Percentiles rank a stretch among this genome's conserved stretches.
phyloP scores from a whole-genome alignment of 2,888 invertebrate genomes.

The Hoplodrina blanda region DNA sequence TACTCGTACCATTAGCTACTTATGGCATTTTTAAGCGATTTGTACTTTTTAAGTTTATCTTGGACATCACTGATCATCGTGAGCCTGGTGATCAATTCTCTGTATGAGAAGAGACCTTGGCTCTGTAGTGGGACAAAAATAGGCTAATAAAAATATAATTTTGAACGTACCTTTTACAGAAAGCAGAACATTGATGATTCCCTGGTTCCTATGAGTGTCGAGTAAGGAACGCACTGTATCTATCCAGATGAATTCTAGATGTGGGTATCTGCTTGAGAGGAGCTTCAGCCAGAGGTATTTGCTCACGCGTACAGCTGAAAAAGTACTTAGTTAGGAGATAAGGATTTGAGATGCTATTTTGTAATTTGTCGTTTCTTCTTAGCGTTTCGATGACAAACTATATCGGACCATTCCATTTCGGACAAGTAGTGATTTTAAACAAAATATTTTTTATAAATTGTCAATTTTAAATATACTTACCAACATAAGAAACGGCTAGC shows the following conservation, averaged over 20 bases:
- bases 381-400: no score
- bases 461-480: conserved; percentile 68
- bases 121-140: no score
- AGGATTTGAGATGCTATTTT: background rate
- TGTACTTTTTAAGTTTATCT: no score
- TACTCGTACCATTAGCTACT: no score
- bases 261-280: conserved; percentile 90
- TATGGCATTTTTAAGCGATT: no score
- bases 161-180: conserved; percentile 92
- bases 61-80: no score
- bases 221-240: conserved; percentile 92
- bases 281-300: conserved; percentile 90
- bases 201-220: conserved; percentile 94
- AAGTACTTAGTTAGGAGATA: conserved; percentile 1
- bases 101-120: background rate
- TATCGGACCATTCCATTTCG: no score
- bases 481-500: conserved; percentile 83
- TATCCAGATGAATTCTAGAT: conserved; percentile 91
- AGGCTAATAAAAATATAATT: no score
- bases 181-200: conserved; percentile 93
- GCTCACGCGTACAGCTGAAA: conserved; percentile 89
- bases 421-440: no score
- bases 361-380: no score
- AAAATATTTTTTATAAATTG: background rate
- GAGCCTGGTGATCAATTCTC: no score